A percentile compares a stretch with the other conserved stretches of the same genome.
These are phyloP conservation scores for Therioaphis trifolii DNA, from an alignment of 2,888 invertebrate species.

Conservation along the genomic window DNA sequence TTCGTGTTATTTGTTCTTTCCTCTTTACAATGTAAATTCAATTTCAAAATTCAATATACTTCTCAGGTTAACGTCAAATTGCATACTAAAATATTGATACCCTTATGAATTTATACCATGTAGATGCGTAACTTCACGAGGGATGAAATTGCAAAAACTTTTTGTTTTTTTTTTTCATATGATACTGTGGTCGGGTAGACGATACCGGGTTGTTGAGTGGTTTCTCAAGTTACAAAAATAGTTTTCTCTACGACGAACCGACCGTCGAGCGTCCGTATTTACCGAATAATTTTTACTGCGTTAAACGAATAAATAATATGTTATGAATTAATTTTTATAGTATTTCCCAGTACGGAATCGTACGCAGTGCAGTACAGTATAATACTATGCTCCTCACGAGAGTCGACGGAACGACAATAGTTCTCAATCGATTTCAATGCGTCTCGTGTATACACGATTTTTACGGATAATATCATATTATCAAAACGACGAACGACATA, in stretches of 20 bases:
- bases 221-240: not conserved
- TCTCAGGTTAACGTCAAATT: slow-evolving; percentile 26
- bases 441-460: too few species aligned
- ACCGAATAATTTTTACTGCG: not conserved
- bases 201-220: not conserved
- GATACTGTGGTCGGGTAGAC: not conserved
- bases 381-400: too few species aligned
- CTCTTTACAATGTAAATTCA: slow-evolving; percentile 20
- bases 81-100: slow-evolving; percentile 32
- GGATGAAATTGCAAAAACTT: slow-evolving; percentile 14
- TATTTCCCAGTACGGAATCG: too few species aligned
- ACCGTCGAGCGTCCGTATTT: not conserved
- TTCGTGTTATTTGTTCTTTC: slow-evolving; percentile 14
- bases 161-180: slow-evolving; percentile 12
- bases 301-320: too few species aligned
- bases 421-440: too few species aligned
- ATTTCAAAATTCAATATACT: slow-evolving; percentile 38
- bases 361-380: too few species aligned
- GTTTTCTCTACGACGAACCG: not conserved
- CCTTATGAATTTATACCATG: slow-evolving; percentile 29
- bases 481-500: too few species aligned
- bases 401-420: too few species aligned
- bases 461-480: too few species aligned
- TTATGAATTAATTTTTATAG: too few species aligned
- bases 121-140: not conserved